Base-by-base conservation (phyloP, 2,113 vertebrate genomes). In the Rana temporaria region DNA sequence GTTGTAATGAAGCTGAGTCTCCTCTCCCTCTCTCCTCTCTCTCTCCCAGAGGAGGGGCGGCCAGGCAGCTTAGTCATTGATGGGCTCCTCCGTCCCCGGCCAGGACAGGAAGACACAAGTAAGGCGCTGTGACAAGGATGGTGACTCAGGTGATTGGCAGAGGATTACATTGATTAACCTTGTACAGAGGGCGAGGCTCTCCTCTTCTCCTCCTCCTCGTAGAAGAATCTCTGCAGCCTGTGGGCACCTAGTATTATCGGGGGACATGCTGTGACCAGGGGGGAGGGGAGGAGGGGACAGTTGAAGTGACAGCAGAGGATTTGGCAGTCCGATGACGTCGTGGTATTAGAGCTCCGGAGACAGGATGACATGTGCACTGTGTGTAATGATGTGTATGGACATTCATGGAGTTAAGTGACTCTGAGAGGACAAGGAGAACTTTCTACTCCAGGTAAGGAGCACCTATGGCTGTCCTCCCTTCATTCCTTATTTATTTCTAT, bases 171-270 rank as follows among this genome's bases (percentile, higher is more conserved):
- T 22, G 17, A 79, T 79, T 83, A 76, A 75, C 71, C 81, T 68
- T 76, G 81, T 52, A 55, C 19, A n/a, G 24, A 68, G 81, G 81
- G 81, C 81, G 70, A 82, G 80, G 80, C 42, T 78, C 74, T 65
- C 5, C 63, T 38, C 55, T 57, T 57, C 57, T 70, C 42, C 57
- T 72, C 57, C 59, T 53, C 71, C 67, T 63, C 80, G 79, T 34
- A 73, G 59, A 64, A 7, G 14, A 38, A 55, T 1, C 26, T 30
- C 18, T 17, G n/a, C 60, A 80, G 52, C 26, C 32, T 60, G 56
- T 4, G 1, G 9, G 65, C 15, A 3, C 6, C 34, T 38, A 4
- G 3, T n/a, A 14, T 6, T 0, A 26, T 12, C 30, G 52, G 22
- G 24, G 56, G 7, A 38, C 34, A 38, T 38, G 34, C 30, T 19